Conservation (phyloP, 1,140 invertebrate genomes). For the Apis florea region DNA sequence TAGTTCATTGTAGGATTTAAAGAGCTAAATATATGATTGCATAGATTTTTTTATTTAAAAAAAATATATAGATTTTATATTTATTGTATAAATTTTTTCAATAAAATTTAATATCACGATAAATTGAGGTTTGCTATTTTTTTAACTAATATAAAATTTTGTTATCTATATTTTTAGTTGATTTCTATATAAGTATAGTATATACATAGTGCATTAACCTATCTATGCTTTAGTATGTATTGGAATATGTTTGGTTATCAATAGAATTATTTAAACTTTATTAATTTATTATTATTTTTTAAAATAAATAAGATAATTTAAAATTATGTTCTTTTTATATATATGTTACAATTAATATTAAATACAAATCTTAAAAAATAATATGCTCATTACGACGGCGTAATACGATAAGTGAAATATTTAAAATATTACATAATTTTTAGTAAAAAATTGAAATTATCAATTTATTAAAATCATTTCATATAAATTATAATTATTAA, state of each 20-base stretch:
- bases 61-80: no score
- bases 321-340: background rate
- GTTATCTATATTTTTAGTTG: background rate
- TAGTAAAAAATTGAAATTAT: background rate
- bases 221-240: conserved; percentile 14
- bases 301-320: no score
- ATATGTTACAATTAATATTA: background rate
- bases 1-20: background rate
- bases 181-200: conserved; percentile 24
- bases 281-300: background rate
- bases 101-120: background rate
- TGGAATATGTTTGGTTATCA: background rate
- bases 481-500: background rate
- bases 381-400: background rate
- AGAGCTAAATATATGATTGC: background rate
- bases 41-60: background rate
- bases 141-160: conserved; percentile 1
- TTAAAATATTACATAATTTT: conserved; percentile 22
- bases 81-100: background rate
- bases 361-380: no score
- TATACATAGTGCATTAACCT: conserved; percentile 38
- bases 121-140: background rate
- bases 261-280: background rate
- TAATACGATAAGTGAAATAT: background rate
- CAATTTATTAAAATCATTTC: background rate